These are phyloP conservation scores for Drosophila merina DNA, from an alignment of 2,888 invertebrate species.

Conservation along the genomic window DNA sequence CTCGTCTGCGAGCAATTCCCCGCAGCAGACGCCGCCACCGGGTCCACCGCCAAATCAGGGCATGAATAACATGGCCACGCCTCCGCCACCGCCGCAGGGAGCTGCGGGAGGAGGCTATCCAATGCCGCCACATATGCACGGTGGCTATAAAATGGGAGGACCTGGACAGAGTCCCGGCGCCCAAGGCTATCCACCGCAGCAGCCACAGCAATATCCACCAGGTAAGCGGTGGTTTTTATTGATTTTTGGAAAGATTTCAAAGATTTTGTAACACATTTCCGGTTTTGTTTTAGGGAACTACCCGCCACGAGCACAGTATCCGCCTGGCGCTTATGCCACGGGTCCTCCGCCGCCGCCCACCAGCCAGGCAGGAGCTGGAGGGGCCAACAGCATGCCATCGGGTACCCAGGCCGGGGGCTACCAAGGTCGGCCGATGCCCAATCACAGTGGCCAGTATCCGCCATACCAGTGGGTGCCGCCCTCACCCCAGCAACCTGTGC, in stretches of 20 bases:
- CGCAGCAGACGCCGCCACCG: constrained; percentile 81
- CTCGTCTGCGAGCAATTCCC: constrained; percentile 81
- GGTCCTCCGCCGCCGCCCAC: constrained; percentile 85
- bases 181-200: constrained; percentile 86
- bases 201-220: constrained; percentile 86
- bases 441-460: constrained; percentile 85
- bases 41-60: constrained; percentile 81
- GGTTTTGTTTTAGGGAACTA: constrained; percentile 77
- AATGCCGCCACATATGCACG: constrained; percentile 84
- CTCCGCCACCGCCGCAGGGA: constrained; percentile 77
- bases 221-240: constrained; percentile 71
- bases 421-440: constrained; percentile 85
- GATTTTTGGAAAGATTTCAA: not conserved
- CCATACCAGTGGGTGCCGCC: constrained; percentile 84
- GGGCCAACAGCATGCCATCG: constrained; percentile 82
- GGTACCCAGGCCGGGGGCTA: constrained; percentile 83
- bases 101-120: constrained; percentile 80
- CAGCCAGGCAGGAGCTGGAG: constrained; percentile 82
- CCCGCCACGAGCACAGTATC: constrained; percentile 85
- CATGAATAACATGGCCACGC: constrained; percentile 82
- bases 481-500: constrained; percentile 78
- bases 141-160: constrained; percentile 86
- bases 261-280: not conserved
- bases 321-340: constrained; percentile 85
- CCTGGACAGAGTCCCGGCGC: constrained; percentile 85